Percentiles rank a stretch among this genome's conserved stretches.
These are phyloP conservation scores for Ernsta delagoae DNA, from an alignment of 2,888 invertebrate genomes.

Conservation along the genomic window DNA sequence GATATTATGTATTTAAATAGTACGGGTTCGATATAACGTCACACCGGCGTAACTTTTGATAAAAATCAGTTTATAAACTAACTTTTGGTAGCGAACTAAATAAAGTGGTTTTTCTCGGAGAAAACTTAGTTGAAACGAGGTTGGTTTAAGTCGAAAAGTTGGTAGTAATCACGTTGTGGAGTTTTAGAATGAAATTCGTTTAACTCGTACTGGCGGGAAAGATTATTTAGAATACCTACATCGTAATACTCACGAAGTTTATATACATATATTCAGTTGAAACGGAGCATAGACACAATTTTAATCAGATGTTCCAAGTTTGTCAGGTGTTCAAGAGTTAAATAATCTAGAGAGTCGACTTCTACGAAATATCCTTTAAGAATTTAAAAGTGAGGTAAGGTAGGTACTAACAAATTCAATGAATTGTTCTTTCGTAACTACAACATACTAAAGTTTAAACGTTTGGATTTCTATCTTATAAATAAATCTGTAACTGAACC, in stretches of 20 bases:
- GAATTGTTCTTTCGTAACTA: no score
- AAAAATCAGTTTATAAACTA: slow-evolving; percentile 14
- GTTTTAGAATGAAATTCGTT: no score
- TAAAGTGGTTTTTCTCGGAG: slow-evolving; percentile 1
- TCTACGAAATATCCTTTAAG: not conserved
- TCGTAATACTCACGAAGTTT: no score
- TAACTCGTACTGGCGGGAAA: no score
- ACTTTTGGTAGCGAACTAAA: not conserved
- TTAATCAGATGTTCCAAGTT: not conserved
- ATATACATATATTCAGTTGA: not conserved
- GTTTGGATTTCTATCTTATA: no score
- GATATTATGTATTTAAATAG: slow-evolving; percentile 8
- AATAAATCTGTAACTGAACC: no score
- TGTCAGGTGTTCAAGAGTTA: not conserved
- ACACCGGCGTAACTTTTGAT: slow-evolving; percentile 9
- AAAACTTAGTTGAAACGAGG: not conserved
- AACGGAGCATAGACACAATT: not conserved
- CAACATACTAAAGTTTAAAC: no score
- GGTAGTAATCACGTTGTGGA: no score
- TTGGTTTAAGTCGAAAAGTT: not conserved
- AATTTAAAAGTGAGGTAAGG: no score
- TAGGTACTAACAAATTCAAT: no score
- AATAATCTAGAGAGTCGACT: not conserved
- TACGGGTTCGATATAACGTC: slow-evolving; percentile 7
- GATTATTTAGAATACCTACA: no score